A percentile compares a stretch with the other conserved stretches of the same genome.
phyloP scores from a whole-genome alignment of 2,888 invertebrate genomes.

The Cancer borealis region DNA sequence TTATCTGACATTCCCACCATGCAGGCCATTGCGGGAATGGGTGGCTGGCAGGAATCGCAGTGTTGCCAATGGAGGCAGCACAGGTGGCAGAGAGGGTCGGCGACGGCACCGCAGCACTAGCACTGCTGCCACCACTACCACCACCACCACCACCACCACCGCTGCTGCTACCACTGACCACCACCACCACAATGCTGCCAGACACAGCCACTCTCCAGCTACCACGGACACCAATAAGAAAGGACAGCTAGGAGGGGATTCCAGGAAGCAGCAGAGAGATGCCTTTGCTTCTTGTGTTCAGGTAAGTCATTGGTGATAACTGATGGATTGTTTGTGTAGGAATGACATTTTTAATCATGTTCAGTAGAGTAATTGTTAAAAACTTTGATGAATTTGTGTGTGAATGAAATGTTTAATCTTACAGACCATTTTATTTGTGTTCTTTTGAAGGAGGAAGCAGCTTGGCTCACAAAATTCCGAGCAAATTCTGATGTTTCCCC shows the following conservation, averaged over 20 bases:
- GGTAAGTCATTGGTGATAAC: conserved; percentile 21
- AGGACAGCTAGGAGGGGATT: not conserved
- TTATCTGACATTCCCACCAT: not conserved
- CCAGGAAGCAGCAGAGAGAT: conserved; percentile 58
- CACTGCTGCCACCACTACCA: not conserved
- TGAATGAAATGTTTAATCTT: not conserved
- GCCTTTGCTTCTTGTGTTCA: conserved; percentile 56
- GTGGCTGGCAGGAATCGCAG: conserved; percentile 47
- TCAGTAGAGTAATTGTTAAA: not conserved
- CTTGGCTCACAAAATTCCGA: conserved; percentile 43
- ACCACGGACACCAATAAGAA: conserved; percentile 18
- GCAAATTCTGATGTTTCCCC: conserved; percentile 57
- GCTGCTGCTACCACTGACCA: not conserved
- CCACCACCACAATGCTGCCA: not conserved
- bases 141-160: conserved; percentile 11
- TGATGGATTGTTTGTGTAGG: too few relatives aligned
- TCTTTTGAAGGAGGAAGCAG: conserved; percentile 59
- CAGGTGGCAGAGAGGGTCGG: conserved; percentile 61
- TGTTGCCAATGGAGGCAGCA: not conserved
- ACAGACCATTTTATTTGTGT: not conserved
- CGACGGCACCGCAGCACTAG: conserved; percentile 64
- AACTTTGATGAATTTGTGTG: not conserved
- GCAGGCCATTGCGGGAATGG: conserved; percentile 64
- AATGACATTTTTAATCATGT: too few relatives aligned
- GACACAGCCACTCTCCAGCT: conserved; percentile 63